Percentiles rank a stretch among this genome's conserved stretches.
Conservation (phyloP, 2,888 invertebrate species). For the Poecilus cupreus region DNA sequence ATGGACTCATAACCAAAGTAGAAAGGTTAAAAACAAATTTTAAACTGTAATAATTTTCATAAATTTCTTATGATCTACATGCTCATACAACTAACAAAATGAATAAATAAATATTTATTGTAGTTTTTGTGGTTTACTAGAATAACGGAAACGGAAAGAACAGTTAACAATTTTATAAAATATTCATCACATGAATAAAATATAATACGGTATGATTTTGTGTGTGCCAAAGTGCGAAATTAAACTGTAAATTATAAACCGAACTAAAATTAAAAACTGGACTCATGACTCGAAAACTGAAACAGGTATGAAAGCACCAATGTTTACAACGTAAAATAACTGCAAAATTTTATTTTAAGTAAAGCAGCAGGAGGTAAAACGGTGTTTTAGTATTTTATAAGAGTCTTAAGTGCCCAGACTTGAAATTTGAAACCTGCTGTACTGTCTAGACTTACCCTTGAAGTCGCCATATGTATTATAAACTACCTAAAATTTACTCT, state of each 20-base stretch:
- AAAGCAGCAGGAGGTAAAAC: neutral
- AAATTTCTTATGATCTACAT: neutral
- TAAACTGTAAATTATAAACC: no score
- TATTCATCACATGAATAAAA: neutral
- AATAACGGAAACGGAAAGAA: neutral
- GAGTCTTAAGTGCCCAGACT: slow-evolving; percentile 29
- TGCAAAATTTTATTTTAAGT: neutral
- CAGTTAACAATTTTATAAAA: neutral
- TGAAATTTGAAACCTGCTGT: slow-evolving; percentile 31
- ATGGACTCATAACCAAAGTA: slow-evolving; percentile 38
- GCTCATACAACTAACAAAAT: neutral
- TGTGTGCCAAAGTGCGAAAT: neutral
- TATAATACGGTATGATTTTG: neutral
- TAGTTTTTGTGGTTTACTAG: neutral
- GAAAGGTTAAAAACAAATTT: slow-evolving; percentile 2
- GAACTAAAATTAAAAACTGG: no score
- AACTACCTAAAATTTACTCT: neutral
- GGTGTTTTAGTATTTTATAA: neutral
- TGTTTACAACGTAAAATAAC: no score
- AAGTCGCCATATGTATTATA: slow-evolving; percentile 1
- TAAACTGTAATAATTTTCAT: neutral
- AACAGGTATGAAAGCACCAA: no score
- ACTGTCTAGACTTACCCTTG: slow-evolving; percentile 36
- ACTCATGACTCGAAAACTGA: no score
- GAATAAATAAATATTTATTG: slow-evolving; percentile 26